Evolutionary conservation across 2,113 vertebrate species (phyloP), one percentile per base, ranked within the genome.

Genomic region (Anhinga anhinga): DNA sequence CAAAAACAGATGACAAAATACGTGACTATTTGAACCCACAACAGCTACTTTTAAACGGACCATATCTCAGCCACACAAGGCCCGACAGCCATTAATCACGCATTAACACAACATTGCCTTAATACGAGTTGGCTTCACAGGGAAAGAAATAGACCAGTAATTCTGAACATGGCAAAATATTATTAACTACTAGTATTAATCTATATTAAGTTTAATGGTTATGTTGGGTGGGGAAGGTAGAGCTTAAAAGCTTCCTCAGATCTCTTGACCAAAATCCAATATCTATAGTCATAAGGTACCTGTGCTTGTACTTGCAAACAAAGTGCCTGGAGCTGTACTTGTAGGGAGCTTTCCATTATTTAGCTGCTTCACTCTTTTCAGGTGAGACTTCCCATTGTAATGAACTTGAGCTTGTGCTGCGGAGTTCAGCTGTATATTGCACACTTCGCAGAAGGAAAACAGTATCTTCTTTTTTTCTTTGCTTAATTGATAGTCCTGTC

Each of bases 341-440:
- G 97, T 81, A 18, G 98, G 98, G 45, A 98, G 88, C 67, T 98
- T 98, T 40, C 98, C 98, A 95, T 99, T 98, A 72, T 98, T 99
- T 67, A 99, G 95, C 96, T 99, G 99, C 95, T 99, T 99, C 83
- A 99, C 97, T 61, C 99, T 98, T 90, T 98, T 99, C 88, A 99
- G 98, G 97, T 99, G 99, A 89, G 99, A 99, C 88, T 99, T 99
- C 77, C 99, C 99, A 1, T 99, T 99, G 97, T 99, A 99, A 97
- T 99, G 99, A 84, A 99, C 98, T 96, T 99, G 99, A 71, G 99
- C 99, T 97, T 99, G 99, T 19, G 99, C 98, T 53, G 98, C 98
- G 2, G 99, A 99, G 96, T 99, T 99, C 85, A 99, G 97, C 97
- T 99, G 99, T 96, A 99, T 99, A 98, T 99, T 99, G 96, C 99